Conservation (phyloP, 2,888 invertebrate species). For the Neoascia interrupta region DNA sequence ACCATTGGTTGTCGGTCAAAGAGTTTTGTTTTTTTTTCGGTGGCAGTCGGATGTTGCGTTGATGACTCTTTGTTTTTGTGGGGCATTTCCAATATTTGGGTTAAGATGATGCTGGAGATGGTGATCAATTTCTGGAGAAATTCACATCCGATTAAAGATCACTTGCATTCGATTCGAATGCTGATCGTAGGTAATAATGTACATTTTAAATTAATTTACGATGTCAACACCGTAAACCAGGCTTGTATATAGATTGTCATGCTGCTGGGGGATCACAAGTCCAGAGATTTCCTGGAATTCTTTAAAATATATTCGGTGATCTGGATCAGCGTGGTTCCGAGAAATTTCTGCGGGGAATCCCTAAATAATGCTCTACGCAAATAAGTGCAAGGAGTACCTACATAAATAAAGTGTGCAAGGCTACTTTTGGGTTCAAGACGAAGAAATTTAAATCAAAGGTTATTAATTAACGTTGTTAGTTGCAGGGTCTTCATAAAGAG, state of each 20-base stretch:
- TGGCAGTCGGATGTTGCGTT: conserved; percentile 38
- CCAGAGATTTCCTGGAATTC: conserved; percentile 23
- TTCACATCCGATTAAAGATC: conserved; percentile 7
- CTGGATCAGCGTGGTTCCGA: too few relatives aligned
- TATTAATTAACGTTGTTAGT: too few relatives aligned
- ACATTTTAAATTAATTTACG: conserved; percentile 29
- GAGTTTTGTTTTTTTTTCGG: conserved; percentile 5
- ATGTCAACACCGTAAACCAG: conserved; percentile 1
- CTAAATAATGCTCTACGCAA: too few relatives aligned
- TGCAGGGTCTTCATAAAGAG: too few relatives aligned
- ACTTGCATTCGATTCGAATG: conserved; percentile 21
- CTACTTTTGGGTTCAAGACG: too few relatives aligned
- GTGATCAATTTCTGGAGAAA: conserved; percentile 56
- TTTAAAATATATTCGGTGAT: conserved; percentile 17
- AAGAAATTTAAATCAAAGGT: too few relatives aligned
- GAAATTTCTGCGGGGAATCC: too few relatives aligned
- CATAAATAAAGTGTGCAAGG: too few relatives aligned
- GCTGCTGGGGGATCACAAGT: not conserved
- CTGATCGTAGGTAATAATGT: conserved; percentile 1
- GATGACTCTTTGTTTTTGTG: conserved; percentile 31
- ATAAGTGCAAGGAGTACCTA: too few relatives aligned
- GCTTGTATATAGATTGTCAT: not conserved
- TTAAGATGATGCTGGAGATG: conserved; percentile 63
- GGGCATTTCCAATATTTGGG: conserved; percentile 44
- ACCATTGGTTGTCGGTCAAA: too few relatives aligned